phyloP scores from a whole-genome alignment of 2,113 vertebrate genomes.

The Paramisgurnus dabryanus region DNA sequence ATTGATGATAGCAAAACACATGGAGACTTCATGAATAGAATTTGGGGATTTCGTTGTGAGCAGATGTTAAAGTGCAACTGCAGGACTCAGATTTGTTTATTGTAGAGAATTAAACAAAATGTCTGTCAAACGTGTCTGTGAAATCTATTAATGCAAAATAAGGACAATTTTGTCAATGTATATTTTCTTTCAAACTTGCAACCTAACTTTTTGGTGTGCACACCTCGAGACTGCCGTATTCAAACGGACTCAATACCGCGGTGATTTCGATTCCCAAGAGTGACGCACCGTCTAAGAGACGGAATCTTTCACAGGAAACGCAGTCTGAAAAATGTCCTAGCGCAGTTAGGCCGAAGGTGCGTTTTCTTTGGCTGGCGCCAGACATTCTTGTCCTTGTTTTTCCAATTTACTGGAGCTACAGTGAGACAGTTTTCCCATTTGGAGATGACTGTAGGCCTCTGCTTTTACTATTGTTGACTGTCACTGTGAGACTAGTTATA shows the following conservation, averaged over 20 bases:
- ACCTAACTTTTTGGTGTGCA: too few species aligned
- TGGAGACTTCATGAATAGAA: too few species aligned
- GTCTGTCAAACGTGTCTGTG: not conserved
- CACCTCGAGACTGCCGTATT: too few species aligned
- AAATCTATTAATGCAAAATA: not conserved
- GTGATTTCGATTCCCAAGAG: constrained; percentile 53
- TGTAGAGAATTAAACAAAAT: not conserved
- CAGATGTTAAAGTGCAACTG: too few species aligned
- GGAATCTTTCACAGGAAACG: constrained; percentile 59
- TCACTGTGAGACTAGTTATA: constrained; percentile 40
- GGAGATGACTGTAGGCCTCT: constrained; percentile 53
- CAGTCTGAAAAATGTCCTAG: constrained; percentile 59
- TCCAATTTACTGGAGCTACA: constrained; percentile 55
- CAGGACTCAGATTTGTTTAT: not conserved
- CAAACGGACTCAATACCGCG: constrained; percentile 21
- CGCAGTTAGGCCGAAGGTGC: constrained; percentile 56
- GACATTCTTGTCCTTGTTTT: constrained; percentile 61
- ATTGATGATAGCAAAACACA: constrained; percentile 23
- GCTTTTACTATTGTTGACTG: constrained; percentile 41
- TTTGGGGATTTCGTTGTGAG: too few species aligned
- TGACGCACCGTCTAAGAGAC: constrained; percentile 57
- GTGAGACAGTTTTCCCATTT: constrained; percentile 56
- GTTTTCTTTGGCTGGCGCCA: constrained; percentile 57
- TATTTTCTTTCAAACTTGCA: too few species aligned
- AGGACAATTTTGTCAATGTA: too few species aligned